Conservation (phyloP, 2,797 vertebrate species). For the Sebastes iracundus region DNA sequence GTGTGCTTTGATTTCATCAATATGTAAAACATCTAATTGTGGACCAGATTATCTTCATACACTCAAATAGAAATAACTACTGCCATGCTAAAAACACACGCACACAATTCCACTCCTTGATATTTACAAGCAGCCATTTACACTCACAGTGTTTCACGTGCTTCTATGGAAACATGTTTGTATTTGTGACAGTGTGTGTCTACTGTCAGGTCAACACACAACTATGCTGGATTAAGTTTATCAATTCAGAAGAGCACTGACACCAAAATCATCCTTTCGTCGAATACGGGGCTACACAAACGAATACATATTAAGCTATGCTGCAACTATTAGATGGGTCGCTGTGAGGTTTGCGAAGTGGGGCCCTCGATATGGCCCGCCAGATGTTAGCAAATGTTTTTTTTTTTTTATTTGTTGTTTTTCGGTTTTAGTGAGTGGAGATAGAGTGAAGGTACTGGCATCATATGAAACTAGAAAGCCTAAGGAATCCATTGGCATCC, state of each 20-base stretch:
- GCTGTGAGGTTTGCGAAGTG: background rate
- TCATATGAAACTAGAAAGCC: too few species aligned
- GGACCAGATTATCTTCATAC: conserved; percentile 11
- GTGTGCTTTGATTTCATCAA: background rate
- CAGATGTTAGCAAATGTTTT: too few species aligned
- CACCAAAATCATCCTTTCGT: conserved; percentile 3
- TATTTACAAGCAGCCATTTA: conserved; percentile 83
- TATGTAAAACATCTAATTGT: background rate
- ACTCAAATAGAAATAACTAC: conserved; percentile 4
- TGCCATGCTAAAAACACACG: background rate
- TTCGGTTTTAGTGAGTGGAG: too few species aligned
- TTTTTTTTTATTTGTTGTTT: too few species aligned
- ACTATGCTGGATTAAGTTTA: background rate
- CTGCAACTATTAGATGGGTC: background rate
- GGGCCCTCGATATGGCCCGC: too few species aligned
- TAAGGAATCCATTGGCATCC: background rate
- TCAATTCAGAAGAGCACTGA: background rate
- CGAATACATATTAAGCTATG: background rate
- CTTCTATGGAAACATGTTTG: conserved; percentile 66
- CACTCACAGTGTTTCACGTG: conserved; percentile 46
- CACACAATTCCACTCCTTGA: conserved; percentile 67
- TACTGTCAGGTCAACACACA: conserved; percentile 31
- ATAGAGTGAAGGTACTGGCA: too few species aligned
- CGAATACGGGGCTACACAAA: background rate
- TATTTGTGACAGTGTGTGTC: conserved; percentile 59